Base-by-base conservation (phyloP, 2,888 invertebrate species). In the Apotomis betuletana region DNA sequence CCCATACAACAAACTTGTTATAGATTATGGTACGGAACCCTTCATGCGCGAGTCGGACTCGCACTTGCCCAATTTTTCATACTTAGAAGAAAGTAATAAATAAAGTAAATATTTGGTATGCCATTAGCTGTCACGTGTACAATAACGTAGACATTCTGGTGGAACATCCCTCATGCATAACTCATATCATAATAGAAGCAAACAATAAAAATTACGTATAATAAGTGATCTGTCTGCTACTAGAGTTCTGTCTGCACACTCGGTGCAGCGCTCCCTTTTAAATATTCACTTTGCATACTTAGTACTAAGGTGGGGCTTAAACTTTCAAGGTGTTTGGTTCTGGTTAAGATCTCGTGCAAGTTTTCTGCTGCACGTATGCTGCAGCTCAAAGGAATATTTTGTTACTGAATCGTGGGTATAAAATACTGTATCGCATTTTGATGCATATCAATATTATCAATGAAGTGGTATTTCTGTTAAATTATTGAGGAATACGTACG, bases 231-330 rank as follows among this genome's bases (percentile, higher is more conserved):
- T 15, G 55, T 55, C 71, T 71, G 71, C n/a, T 60, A n/a, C 36
- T 13, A 27, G 9, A 60, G 60, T 15, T 67, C 27, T 27, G 2
- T 27, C 13, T 27, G 61, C n/a, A 46, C 5, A 12, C 57, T 62
- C 41, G 10, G 41, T 57, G 74, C 74, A 77, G 79, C 55, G 73
- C 67, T 59, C 74, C 77, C 77, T 81, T 82, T 86, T 87, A 87
- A 87, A 88, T 87, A 88, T 88, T 88, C 86, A 88, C 86, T 87
- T 87, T 87, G 88, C 87, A 87, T 87, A 84, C 83, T 84, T 83
- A 83, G 81, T 77, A 76, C 79, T 81, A 64, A 85, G 85, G 83
- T 84, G 82, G 70, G 79, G 81, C 79, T 84, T 80, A 83, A 87
- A 86, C 76, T 85, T 87, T 78, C 79, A 81, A 72, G 72, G 72